Evolutionary conservation across 1,140 invertebrate species (phyloP), one percentile per base, ranked within the genome.

Genomic region (Diorhabda elongata): DNA sequence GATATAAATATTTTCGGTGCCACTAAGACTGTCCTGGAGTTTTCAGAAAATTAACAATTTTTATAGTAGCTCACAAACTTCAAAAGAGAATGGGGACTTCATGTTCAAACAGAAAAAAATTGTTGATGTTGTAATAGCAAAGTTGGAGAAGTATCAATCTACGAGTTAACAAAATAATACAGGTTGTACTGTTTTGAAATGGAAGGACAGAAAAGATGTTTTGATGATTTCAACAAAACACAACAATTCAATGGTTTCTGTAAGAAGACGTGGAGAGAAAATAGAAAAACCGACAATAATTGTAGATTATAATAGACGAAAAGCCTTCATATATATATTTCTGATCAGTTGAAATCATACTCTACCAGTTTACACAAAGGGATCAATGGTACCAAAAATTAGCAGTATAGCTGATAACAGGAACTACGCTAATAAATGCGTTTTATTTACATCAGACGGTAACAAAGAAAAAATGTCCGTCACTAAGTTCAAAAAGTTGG

Each of bases 271-370:
- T 9, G 60, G 60, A 5, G 42, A 43, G 42, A 42, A 44, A 61
- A 43, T 61, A 42, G 42, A 61, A 61, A 61, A 61, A 42, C 60
- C 60, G 3, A 61, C 6, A 42, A 43, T 61, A 0, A 43, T 61
- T 42, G 4, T 61, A 9, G 60, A 61, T n/a, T 61, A 61, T 42
- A 61, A 61, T 43, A 42, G 43, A 7, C 43, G 26, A 5, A 61
- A 61, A 43, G 26, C 43, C 42, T 61, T 61, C n/a, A n/a, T 61
- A 61, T 61, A 9, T 3, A 61, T 43, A 43, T 61, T 42, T 61
- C 42, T 4, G 60, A 61, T 6, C 60, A 61, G 2, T 0, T 8
- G 42, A 61, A 43, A 7, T 4, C 58, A 41, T 59, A 61, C 43
- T 61, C 60, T 3, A 3, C 26, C 43, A 42, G 60, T 6, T 43